phyloP scores from a whole-genome alignment of 2,113 vertebrate genomes.

The Brachyhypopomus occidentalis region DNA sequence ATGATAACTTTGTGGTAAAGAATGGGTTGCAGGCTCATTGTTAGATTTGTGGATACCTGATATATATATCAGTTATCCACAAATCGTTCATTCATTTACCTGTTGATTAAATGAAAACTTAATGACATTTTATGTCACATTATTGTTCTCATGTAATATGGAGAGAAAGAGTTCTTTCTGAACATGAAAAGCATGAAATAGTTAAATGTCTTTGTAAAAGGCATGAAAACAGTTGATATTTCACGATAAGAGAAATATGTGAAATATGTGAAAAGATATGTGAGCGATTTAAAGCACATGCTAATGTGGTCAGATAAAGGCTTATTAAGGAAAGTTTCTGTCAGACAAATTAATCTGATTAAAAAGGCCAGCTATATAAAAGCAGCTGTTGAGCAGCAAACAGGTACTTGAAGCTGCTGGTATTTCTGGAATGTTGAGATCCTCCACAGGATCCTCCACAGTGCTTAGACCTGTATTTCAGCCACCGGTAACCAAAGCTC shows the following conservation, averaged over 20 bases:
- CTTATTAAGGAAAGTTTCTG: background rate
- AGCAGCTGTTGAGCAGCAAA: slow-evolving; percentile 25
- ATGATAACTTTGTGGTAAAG: too few species aligned
- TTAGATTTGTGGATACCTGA: too few species aligned
- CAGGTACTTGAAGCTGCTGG: slow-evolving; percentile 31
- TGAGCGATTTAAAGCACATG: slow-evolving; percentile 7
- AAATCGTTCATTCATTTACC: background rate
- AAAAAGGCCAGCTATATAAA: slow-evolving; percentile 12
- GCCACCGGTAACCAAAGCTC: slow-evolving; percentile 39
- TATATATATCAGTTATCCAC: too few species aligned
- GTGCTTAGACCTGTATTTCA: slow-evolving; percentile 27
- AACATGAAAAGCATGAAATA: background rate
- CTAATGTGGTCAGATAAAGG: background rate
- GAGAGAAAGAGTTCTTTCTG: background rate
- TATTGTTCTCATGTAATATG: background rate
- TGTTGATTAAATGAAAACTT: too few species aligned
- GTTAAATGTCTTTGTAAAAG: background rate
- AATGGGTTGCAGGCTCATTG: too few species aligned
- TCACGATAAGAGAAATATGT: background rate
- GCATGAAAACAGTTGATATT: background rate
- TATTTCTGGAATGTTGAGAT: background rate
- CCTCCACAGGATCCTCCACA: slow-evolving; percentile 13
- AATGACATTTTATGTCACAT: background rate
- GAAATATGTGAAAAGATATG: background rate
- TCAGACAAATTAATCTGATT: background rate